Evolutionary conservation across 2,113 vertebrate genomes (phyloP), one percentile per base, ranked within the genome.

Genomic region (Puntigrus tetrazona): DNA sequence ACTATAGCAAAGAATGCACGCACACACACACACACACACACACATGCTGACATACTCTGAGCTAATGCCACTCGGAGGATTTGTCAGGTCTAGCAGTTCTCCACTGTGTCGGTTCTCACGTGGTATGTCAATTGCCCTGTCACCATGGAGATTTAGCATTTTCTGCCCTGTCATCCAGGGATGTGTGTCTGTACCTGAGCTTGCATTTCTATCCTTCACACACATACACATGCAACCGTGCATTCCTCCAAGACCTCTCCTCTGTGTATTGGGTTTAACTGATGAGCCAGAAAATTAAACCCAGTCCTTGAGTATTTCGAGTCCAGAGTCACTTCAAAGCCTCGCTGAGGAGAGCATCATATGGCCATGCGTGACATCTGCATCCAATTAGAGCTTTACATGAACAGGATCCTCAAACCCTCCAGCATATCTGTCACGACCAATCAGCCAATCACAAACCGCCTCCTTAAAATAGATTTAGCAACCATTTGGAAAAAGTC

Each of bases 111-210:
- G 25, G n/a, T 18, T 25, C 86, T 91, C 87, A 89, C 82, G 63
- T 90, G 89, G 57, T 75, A 77, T 88, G 91, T 91, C 92, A 92
- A 80, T 92, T 90, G 91, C 80, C 69, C 82, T 84, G 91, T 93
- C 88, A 88, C 92, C 88, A 90, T 91, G 90, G 90, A 85, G 91
- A 93, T 88, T 90, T 86, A 84, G 89, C 90, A 86, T 89, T 77
- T 69, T 75, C 45, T 52, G 63, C 52, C 77, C 65, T 78, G 29
- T 34, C 85, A 38, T 81, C 74, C 87, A 85, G 38, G 55, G 87
- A 88, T 88, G 75, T 82, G 76, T 83, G 84, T 85, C 88, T 38
- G 70, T 82, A 86, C 90, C 89, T 89, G 89, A 90, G 85, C 88
- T 38, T 50, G 57, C 81, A 72, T 73, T 59, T 79, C 29, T 79